Percentiles rank a stretch among this genome's conserved stretches.
Evolutionary conservation across 2,113 vertebrate genomes (phyloP).

Genomic region (Bucco capensis): DNA sequence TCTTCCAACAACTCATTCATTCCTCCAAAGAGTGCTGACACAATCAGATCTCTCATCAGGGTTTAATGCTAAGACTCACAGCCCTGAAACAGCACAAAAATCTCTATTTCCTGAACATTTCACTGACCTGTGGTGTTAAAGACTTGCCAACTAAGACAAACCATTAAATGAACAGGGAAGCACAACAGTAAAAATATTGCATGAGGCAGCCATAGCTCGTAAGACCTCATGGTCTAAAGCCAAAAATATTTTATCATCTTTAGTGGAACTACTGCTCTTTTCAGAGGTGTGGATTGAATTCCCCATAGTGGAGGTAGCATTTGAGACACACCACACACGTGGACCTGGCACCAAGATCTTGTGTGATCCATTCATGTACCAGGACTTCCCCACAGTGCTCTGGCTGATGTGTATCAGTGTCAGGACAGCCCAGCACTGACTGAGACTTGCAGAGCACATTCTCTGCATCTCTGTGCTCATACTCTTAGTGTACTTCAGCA

Average conservation of each 20-base stretch:
- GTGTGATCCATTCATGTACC: accelerated
- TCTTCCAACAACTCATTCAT: conserved; percentile 34
- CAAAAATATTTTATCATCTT: conserved; percentile 9
- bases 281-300: background rate
- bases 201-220: background rate
- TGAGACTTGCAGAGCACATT: background rate
- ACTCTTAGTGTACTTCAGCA: background rate
- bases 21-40: conserved; percentile 41
- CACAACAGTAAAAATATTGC: conserved; percentile 33
- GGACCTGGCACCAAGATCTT: background rate
- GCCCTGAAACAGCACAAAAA: conserved; percentile 44
- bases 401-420: accelerated
- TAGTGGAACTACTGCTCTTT: background rate
- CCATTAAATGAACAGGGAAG: conserved; percentile 16
- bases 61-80: conserved; percentile 19
- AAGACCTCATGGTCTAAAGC: background rate
- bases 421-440: background rate
- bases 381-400: background rate
- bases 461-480: background rate
- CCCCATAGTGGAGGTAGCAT: background rate
- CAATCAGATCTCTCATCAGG: conserved; percentile 13
- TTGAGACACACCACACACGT: background rate
- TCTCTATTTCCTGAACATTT: conserved; percentile 10
- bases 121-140: background rate
- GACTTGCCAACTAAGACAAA: conserved; percentile 35